Evolutionary conservation across 2,113 vertebrate genomes (phyloP).

Genomic region (Pteronura brasiliensis): DNA sequence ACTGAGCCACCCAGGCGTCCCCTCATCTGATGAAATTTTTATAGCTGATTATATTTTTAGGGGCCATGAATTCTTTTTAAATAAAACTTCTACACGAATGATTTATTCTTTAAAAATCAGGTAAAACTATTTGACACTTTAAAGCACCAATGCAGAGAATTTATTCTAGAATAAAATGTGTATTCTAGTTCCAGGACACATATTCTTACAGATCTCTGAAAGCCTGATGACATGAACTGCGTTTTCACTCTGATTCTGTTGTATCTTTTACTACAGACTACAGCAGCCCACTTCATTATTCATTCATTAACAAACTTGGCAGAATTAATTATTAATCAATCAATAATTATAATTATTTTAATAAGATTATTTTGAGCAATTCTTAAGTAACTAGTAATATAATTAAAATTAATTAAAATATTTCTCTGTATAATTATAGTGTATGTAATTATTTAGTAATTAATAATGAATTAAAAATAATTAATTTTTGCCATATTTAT

Average conservation of each 20-base stretch:
- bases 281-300: not conserved
- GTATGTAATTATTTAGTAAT: not conserved
- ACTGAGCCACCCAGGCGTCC: too few species aligned
- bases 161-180: not conserved
- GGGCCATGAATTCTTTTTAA: not conserved
- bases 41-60: not conserved
- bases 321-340: not conserved
- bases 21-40: not conserved
- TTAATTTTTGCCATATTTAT: not conserved
- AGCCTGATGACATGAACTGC: too few species aligned
- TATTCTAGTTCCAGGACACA: not conserved
- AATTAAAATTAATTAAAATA: not conserved
- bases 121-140: not conserved
- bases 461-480: not conserved
- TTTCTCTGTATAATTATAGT: not conserved
- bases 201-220: not conserved
- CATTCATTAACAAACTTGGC: not conserved
- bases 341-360: not conserved
- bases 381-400: not conserved
- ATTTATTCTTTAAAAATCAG: constrained; percentile 1
- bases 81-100: not conserved
- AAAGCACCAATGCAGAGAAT: not conserved
- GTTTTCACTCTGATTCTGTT: not conserved
- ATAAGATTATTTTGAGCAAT: not conserved
- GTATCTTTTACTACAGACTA: not conserved